phyloP scores from a whole-genome alignment of 2,113 vertebrate species.

The Megaleporinus macrocephalus region DNA sequence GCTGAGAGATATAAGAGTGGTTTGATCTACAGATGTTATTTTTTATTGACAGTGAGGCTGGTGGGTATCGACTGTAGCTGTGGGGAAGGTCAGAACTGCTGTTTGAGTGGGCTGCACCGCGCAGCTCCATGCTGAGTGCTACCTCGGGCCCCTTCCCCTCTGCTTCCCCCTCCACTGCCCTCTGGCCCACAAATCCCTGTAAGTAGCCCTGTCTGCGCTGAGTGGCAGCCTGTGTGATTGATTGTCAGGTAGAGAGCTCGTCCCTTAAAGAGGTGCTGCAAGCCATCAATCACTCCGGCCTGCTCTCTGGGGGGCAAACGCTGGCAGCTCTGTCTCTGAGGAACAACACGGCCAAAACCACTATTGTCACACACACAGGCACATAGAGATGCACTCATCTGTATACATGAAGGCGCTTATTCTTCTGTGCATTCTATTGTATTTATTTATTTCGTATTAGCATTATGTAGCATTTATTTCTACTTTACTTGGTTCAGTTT shows the following conservation, averaged over 20 bases:
- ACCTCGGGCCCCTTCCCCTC: slow-evolving; percentile 29
- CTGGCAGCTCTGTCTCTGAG: slow-evolving; percentile 24
- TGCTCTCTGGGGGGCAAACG: slow-evolving; percentile 31
- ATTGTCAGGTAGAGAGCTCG: slow-evolving; percentile 64
- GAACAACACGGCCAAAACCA: not conserved
- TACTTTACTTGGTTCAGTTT: no score
- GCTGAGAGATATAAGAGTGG: not conserved
- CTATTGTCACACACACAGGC: slow-evolving; percentile 26
- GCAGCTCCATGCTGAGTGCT: slow-evolving; percentile 17
- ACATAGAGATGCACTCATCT: not conserved
- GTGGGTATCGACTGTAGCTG: slow-evolving; percentile 50
- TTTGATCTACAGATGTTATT: slow-evolving; percentile 27
- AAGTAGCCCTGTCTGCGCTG: slow-evolving; percentile 42
- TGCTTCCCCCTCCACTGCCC: slow-evolving; percentile 34
- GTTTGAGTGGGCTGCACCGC: not conserved
- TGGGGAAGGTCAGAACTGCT: slow-evolving; percentile 50
- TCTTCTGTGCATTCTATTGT: no score
- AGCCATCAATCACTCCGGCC: slow-evolving; percentile 63
- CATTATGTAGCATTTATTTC: no score
- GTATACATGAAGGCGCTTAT: not conserved
- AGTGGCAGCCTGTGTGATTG: slow-evolving; percentile 59
- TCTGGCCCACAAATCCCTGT: slow-evolving; percentile 23
- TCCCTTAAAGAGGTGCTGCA: slow-evolving; percentile 60
- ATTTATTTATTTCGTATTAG: no score
- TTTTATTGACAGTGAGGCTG: slow-evolving; percentile 37